Base-by-base conservation (phyloP, 2,113 vertebrate genomes). In the Sterrhoptilus dennistouni region DNA sequence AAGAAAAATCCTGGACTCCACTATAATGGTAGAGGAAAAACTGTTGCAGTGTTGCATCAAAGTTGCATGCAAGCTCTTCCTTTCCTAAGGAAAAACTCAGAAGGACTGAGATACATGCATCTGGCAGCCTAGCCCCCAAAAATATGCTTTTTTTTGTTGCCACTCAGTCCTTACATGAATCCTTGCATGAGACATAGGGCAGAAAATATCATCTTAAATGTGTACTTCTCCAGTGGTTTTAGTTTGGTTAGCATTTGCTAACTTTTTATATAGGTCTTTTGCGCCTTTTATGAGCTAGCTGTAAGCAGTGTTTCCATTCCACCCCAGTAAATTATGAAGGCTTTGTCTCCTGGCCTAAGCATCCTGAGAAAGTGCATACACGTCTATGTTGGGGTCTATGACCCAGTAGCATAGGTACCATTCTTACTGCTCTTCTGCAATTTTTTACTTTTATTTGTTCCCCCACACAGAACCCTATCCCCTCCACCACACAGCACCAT, bases 181-280 rank as follows among this genome's bases (percentile, higher is more conserved):
- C 8, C 28, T 64, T 63, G 3, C 14, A 5, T 63, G 42, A 61
- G 24, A 56, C 0, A 0, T 3, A n/a, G 14, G 44, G 15, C 29
- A 53, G 42, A 59, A 28, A 29, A 85, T 50, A 40, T 16, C 12
- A 22, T 29, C 5, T 44, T 63, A 38, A 15, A 56, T 63, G 23
- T 47, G 25, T 72, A 2, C 12, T 15, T 40, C 2, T 83, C 22
- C 25, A 50, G 19, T 17, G 5, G 31, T 54, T 71, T 80, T 64
- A 50, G 23, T 14, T 50, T 83, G 13, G 9, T 56, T 68, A 53
- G 24, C 12, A 11, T 50, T 44, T 81, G 8, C 8, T 45, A 20
- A 28, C 19, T 53, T 87, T n/a, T 25, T 18, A 18, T 27, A 10
- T 6, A 3, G 1, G 6, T 22, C 15, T 56, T 33, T 16, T 29